phyloP scores from a whole-genome alignment of 2,113 vertebrate species.

The Tetrax tetrax region DNA sequence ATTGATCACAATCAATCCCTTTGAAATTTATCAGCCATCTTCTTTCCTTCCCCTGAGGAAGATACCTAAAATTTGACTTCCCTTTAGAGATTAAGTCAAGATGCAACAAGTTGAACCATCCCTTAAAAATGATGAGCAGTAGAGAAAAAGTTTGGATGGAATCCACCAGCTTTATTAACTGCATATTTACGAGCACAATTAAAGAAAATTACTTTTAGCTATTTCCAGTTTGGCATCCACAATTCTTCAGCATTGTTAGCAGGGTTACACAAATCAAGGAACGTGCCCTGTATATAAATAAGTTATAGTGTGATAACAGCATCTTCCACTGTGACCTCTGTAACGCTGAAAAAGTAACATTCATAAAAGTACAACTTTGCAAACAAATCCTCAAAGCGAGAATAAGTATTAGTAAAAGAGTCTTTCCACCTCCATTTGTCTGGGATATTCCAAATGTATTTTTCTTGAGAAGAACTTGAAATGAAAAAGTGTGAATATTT shows the following conservation, averaged over 20 bases:
- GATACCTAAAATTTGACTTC: conserved; percentile 23
- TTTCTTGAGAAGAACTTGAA: neutral
- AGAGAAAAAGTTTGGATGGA: conserved; percentile 3
- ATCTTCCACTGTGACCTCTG: neutral
- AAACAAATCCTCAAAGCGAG: neutral
- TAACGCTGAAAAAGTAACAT: neutral
- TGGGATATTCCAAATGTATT: neutral
- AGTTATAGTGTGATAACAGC: conserved; percentile 6
- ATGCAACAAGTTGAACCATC: conserved; percentile 3
- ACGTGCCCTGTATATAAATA: neutral
- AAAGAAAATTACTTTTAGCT: conserved; percentile 55
- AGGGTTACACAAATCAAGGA: conserved; percentile 13
- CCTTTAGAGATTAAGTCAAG: conserved; percentile 43
- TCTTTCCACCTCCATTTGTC: neutral
- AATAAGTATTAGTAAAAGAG: neutral
- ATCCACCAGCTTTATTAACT: conserved; percentile 51
- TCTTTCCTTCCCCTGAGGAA: conserved; percentile 35
- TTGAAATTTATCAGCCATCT: conserved; percentile 60
- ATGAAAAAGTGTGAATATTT: neutral
- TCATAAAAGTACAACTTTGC: neutral
- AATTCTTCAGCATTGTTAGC: neutral
- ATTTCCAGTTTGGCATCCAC: conserved; percentile 27
- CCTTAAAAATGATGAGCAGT: conserved; percentile 6
- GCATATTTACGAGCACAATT: conserved; percentile 29
- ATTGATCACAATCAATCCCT: conserved; percentile 36